Conservation (phyloP, 2,888 invertebrate genomes). For the Pyralis farinalis region DNA sequence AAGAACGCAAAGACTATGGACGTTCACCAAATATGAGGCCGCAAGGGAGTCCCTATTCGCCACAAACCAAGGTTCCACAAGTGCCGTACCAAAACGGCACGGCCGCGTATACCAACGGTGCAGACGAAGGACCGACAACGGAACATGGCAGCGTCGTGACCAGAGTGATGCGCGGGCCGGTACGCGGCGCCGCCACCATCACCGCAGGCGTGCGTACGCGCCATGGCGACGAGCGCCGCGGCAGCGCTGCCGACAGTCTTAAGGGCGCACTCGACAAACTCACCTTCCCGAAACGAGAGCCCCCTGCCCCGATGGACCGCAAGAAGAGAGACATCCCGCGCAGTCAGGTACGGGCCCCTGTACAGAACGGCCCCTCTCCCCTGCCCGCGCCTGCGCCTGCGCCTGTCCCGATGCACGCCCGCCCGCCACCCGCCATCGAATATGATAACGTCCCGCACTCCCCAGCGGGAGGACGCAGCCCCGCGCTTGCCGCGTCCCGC, state of each 20-base stretch:
- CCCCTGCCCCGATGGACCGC: conserved; percentile 46
- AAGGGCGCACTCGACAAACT: conserved; percentile 81
- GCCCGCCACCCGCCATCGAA: conserved; percentile 83
- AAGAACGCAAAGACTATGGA: conserved; percentile 31
- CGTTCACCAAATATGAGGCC: conserved; percentile 25
- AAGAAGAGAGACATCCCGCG: conserved; percentile 40
- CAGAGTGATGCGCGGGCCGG: conserved; percentile 88
- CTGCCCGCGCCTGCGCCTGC: conserved; percentile 32
- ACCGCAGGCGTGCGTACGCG: conserved; percentile 79
- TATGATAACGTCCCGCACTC: conserved; percentile 38
- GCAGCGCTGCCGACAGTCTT: conserved; percentile 51
- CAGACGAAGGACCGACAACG: conserved; percentile 62
- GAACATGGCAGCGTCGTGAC: conserved; percentile 84
- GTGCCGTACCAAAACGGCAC: conserved; percentile 37
- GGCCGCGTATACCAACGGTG: conserved; percentile 25
- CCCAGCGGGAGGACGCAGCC: conserved; percentile 47
- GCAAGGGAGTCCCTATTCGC: conserved; percentile 31
- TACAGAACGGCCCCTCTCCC: conserved; percentile 43
- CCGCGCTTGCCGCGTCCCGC: conserved; percentile 53
- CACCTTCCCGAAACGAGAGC: conserved; percentile 50
- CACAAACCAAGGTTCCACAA: conserved; percentile 27
- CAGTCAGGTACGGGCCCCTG: conserved; percentile 56
- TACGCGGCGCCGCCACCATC: conserved; percentile 86
- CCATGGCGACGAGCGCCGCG: conserved; percentile 51
- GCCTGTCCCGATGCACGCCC: conserved; percentile 23